Base-by-base conservation (phyloP, 2,113 vertebrate genomes). In the Psammodynastes pulverulentus region DNA sequence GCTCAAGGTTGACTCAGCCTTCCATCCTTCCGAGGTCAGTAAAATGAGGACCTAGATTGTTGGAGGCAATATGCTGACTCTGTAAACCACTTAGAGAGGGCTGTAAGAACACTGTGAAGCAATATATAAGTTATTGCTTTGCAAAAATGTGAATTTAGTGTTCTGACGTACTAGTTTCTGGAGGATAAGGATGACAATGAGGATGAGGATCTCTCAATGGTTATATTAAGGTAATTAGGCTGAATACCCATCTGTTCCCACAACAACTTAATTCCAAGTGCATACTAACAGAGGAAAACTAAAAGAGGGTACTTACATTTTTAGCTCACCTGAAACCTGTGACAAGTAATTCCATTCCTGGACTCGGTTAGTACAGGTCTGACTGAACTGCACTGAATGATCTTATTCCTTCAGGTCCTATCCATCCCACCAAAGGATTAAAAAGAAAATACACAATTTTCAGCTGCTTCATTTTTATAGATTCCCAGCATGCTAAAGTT, bases 321-420 rank as follows among this genome's bases (percentile, higher is more conserved):
- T 91, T 51, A 67, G 15, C 92, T 94, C 93, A 94, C 89, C 79
- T 95, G 93, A 1, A 54, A 9, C 51, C 87, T 21, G 79, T 94
- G 94, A 86, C 13, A 54, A 53, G 95, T 91, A 53, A 56, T 72
- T 92, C 51, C 19, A 92, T 54, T 85, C n/a, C 29, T 91, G 85
- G 49, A 26, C 96, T 92, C 24, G 95, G 90, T 92, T 90, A 96
- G 52, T 48, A 54, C 4, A 92, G 13, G 0, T 24, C 19, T 94
- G 93, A 88, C 0, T 91, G 53, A 94, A 90, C 0, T 6, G 0
- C 46, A 86, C 87, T 92, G 91, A 95, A 93, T 4, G 51, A 13
- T 52, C 46, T 92, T 93, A 2, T 92, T 95, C 91, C 43, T 89
- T 3, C 17, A 21, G 49, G 49, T 48, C 2, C 84, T 89, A 23